Conservation (phyloP, 2,888 invertebrate species). For the Hirtodrosophila histrioides region DNA sequence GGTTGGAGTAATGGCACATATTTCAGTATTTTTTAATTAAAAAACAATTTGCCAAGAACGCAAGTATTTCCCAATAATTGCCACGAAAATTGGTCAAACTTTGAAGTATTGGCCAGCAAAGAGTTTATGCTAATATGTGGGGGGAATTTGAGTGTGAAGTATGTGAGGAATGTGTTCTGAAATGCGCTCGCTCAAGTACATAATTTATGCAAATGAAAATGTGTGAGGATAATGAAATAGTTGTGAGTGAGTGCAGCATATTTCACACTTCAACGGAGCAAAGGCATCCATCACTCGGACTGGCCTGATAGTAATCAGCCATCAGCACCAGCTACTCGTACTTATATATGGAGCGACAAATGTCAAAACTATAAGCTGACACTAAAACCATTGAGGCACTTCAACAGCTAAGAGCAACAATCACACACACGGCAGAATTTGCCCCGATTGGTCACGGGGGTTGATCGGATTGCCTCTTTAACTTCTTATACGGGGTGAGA, state of each 20-base stretch:
- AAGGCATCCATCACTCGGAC: slow-evolving; percentile 40
- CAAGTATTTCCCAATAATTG: slow-evolving; percentile 60
- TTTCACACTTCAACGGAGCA: slow-evolving; percentile 65
- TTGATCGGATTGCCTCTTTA: slow-evolving; percentile 67
- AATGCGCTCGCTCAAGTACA: slow-evolving; percentile 2
- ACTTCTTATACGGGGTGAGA: slow-evolving; percentile 42
- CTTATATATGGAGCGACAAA: slow-evolving; percentile 31
- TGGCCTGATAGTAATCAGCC: slow-evolving; percentile 56
- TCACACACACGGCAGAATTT: slow-evolving; percentile 15
- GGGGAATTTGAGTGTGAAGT: slow-evolving; percentile 3
- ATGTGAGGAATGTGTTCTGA: slow-evolving; percentile 23
- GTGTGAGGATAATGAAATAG: slow-evolving; percentile 18
- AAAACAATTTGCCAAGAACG: slow-evolving; percentile 49
- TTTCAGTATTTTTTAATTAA: slow-evolving; percentile 67
- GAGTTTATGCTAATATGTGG: slow-evolving; percentile 17
- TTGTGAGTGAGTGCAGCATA: slow-evolving; percentile 34
- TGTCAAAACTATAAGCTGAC: slow-evolving; percentile 79
- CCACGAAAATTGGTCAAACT: slow-evolving; percentile 42
- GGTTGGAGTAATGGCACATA: slow-evolving; percentile 25
- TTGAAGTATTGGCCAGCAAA: slow-evolving; percentile 22
- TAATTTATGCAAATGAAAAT: slow-evolving; percentile 58
- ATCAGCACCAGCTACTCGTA: slow-evolving; percentile 15
- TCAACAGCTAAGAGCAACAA: slow-evolving; percentile 47
- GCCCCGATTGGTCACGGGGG: slow-evolving; percentile 50
- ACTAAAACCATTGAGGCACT: slow-evolving; percentile 76